A percentile compares a stretch with the other conserved stretches of the same genome.
These are phyloP conservation scores for Orchestia grillus DNA, from an alignment of 1,140 invertebrate genomes.

Conservation along the genomic window DNA sequence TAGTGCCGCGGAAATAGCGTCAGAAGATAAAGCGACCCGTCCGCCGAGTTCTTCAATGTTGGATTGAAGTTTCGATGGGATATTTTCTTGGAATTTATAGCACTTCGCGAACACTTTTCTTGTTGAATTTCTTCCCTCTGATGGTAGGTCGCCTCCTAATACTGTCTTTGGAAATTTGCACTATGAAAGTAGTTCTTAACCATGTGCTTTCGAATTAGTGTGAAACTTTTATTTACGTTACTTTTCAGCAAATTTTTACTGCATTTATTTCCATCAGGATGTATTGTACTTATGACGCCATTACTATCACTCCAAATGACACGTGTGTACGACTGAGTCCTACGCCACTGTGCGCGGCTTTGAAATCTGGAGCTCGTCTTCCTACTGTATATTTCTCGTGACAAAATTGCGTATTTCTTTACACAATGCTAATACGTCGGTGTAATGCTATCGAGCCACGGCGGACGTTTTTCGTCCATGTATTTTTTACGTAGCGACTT, in stretches of 20 bases:
- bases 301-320: not conserved
- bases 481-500: not conserved
- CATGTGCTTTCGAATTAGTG: not conserved
- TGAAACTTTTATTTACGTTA: not conserved
- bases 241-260: not conserved
- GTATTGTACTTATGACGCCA: not conserved
- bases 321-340: not conserved
- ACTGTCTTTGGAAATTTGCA: not conserved
- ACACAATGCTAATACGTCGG: not conserved
- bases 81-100: slow-evolving; percentile 42
- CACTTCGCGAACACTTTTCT: slow-evolving; percentile 15
- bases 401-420: not conserved
- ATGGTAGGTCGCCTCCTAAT: not conserved
- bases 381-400: not conserved
- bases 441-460: not conserved
- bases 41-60: slow-evolving; percentile 39
- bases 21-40: slow-evolving; percentile 43
- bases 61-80: slow-evolving; percentile 48
- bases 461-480: not conserved
- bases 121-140: not conserved
- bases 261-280: too few relatives aligned
- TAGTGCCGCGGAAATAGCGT: slow-evolving; percentile 42
- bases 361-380: not conserved
- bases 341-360: not conserved
- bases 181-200: not conserved